Evolutionary conservation across 1,140 invertebrate genomes (phyloP).

Genomic region (Physella acuta): DNA sequence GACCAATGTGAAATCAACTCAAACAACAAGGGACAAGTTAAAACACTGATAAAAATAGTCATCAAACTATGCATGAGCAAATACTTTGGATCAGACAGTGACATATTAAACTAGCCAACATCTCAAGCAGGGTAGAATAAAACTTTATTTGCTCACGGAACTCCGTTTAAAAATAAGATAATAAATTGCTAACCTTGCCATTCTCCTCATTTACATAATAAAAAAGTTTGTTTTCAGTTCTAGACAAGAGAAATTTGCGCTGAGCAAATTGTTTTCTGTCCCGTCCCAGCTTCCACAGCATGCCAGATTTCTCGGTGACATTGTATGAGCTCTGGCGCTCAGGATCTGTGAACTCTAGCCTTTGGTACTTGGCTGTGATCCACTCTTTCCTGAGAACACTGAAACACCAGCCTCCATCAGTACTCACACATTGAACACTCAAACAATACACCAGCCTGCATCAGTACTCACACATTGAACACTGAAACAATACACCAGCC

Average conservation of each 20-base stretch:
- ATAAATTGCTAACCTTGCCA: conserved; percentile 42
- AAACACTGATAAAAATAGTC: not conserved
- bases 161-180: too few relatives aligned
- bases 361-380: conserved; percentile 86
- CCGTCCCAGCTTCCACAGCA: conserved; percentile 85
- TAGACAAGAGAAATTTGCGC: conserved; percentile 79
- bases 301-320: conserved; percentile 78
- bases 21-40: not conserved
- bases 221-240: conserved; percentile 77
- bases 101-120: not conserved
- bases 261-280: conserved; percentile 81
- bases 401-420: too few relatives aligned
- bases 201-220: conserved; percentile 79
- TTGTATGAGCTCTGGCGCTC: conserved; percentile 74
- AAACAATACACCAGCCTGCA: too few relatives aligned
- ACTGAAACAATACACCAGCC: too few relatives aligned
- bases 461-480: too few relatives aligned
- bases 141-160: not conserved
- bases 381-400: conserved; percentile 87
- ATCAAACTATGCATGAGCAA: not conserved
- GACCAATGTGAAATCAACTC: not conserved
- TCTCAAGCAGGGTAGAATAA: not conserved
- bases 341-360: conserved; percentile 82
- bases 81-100: not conserved
- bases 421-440: too few relatives aligned